Conservation (phyloP, 2,113 vertebrate species). For the Lagopus muta region DNA sequence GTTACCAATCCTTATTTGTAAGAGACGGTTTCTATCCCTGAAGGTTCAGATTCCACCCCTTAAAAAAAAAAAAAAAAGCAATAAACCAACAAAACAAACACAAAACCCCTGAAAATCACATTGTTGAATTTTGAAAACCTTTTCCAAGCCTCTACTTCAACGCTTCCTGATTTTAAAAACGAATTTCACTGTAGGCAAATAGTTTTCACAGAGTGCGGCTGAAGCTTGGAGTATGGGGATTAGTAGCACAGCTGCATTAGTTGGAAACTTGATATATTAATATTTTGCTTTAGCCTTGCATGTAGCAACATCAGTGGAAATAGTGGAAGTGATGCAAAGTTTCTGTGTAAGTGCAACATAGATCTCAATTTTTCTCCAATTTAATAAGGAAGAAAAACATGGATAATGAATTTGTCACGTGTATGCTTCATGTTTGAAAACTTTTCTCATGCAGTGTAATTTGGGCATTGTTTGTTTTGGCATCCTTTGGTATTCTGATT, state of each 20-base stretch:
- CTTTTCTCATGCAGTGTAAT: background rate
- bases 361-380: no score
- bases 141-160: background rate
- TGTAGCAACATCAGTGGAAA: background rate
- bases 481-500: background rate
- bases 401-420: background rate
- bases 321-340: background rate
- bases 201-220: background rate
- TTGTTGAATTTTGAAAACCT: background rate
- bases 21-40: background rate
- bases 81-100: background rate
- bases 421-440: background rate
- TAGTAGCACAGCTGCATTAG: background rate
- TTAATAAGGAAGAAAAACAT: no score
- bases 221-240: background rate
- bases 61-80: background rate
- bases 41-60: background rate
- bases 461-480: background rate
- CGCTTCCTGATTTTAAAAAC: background rate
- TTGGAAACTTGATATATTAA: background rate
- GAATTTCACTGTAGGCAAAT: background rate
- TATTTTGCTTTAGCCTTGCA: background rate
- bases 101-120: background rate
- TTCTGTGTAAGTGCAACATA: background rate
- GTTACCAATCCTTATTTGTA: background rate